Evolutionary conservation across 2,113 vertebrate genomes (phyloP).

Genomic region (Mus musculus): GRCm39 chr15:5393001-5393500

Average conservation of each 20-base stretch:
- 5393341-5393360: not conserved
- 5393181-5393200: not conserved
- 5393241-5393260: not conserved
- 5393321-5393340: not conserved
- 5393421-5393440: constrained; percentile 44
- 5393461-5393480: not conserved
- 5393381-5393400: not conserved
- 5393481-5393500: constrained; percentile 50
- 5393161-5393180: not conserved
- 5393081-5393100: not conserved
- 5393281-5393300: not conserved
- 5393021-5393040: not conserved
- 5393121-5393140: not conserved
- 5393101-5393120: not conserved
- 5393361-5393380: not conserved
- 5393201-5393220: not conserved
- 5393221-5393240: not conserved
- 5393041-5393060: not conserved
- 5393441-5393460: constrained; percentile 43
- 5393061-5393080: constrained; percentile 16
- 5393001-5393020: constrained; percentile 8
- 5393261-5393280: not conserved
- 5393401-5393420: constrained; percentile 51
- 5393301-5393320: not conserved
- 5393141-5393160: not conserved